Percentiles rank a stretch among this genome's conserved stretches.
phyloP scores from a whole-genome alignment of 2,113 vertebrate genomes.

The Larimichthys polyactis region DNA sequence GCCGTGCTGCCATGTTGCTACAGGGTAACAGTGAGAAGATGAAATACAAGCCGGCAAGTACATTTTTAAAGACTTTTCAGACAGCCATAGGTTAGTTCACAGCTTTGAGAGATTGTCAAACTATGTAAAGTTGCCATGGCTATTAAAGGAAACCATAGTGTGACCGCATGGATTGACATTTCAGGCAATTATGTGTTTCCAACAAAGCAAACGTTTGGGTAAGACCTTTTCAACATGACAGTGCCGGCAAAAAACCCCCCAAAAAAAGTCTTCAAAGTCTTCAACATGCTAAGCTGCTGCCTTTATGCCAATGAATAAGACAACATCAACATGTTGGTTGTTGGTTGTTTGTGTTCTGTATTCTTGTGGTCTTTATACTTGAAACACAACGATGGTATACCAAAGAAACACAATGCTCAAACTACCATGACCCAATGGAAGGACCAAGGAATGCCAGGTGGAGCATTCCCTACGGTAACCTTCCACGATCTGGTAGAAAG shows the following conservation, averaged over 20 bases:
- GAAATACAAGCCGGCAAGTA: background rate
- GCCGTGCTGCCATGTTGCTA: constrained; percentile 2
- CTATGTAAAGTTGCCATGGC: background rate
- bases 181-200: background rate
- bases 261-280: too few species aligned
- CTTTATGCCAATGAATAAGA: background rate
- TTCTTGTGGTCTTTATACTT: background rate
- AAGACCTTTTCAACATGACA: background rate
- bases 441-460: too few species aligned
- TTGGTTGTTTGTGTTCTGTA: background rate
- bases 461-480: too few species aligned
- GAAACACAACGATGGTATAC: too few species aligned
- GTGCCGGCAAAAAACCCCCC: background rate
- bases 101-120: background rate
- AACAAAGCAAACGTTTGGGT: background rate
- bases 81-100: background rate
- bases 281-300: background rate
- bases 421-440: background rate
- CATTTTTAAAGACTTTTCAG: constrained; percentile 16
- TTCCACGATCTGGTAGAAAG: background rate
- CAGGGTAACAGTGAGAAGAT: background rate
- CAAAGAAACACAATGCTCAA: background rate
- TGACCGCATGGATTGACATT: background rate
- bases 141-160: background rate
- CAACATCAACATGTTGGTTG: background rate